Evolutionary conservation across 2,888 invertebrate genomes (phyloP).

Genomic region (Monopis laevigella): DNA sequence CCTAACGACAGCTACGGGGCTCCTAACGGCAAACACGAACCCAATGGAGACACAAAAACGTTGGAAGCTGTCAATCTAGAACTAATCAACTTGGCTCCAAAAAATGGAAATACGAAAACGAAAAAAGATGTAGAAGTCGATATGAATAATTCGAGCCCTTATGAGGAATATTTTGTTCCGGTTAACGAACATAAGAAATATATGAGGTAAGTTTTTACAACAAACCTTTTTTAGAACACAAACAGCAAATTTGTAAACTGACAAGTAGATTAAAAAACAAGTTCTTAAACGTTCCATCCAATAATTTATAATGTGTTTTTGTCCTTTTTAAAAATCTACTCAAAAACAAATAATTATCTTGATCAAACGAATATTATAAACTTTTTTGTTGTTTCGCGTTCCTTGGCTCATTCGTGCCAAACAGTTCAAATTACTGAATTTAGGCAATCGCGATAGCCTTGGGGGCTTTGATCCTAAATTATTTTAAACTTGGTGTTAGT

Average conservation of each 20-base stretch:
- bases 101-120: slow-evolving; percentile 64
- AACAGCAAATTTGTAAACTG: too few relatives aligned
- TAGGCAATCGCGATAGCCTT: too few relatives aligned
- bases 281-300: too few relatives aligned
- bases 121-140: slow-evolving; percentile 75
- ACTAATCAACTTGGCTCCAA: slow-evolving; percentile 75
- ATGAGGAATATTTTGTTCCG: slow-evolving; percentile 86
- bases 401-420: too few relatives aligned
- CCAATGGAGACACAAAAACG: slow-evolving; percentile 53
- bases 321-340: too few relatives aligned
- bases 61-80: slow-evolving; percentile 82
- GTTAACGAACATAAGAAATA: slow-evolving; percentile 87
- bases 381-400: too few relatives aligned
- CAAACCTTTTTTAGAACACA: too few relatives aligned
- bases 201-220: slow-evolving; percentile 75
- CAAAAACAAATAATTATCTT: too few relatives aligned
- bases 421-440: too few relatives aligned
- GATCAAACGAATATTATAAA: too few relatives aligned
- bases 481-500: background rate
- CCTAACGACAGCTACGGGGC: slow-evolving; percentile 30
- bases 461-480: background rate
- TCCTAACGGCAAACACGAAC: slow-evolving; percentile 51
- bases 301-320: too few relatives aligned
- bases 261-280: too few relatives aligned
- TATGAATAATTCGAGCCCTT: slow-evolving; percentile 73